Conservation (phyloP, 2,888 invertebrate species). For the Strigamia crassipes region DNA sequence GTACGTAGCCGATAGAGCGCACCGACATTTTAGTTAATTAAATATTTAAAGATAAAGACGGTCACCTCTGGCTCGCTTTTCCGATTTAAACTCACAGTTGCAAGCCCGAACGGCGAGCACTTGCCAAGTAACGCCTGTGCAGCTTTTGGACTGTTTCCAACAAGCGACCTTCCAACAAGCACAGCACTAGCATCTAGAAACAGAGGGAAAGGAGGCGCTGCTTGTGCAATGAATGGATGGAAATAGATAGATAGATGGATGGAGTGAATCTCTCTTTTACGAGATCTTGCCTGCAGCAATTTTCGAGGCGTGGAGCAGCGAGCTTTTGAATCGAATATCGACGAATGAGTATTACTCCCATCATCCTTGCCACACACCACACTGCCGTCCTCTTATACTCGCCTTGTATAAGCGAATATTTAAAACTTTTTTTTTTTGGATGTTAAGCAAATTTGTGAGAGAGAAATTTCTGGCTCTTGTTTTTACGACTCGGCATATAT, state of each 20-base stretch:
- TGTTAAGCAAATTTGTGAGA: constrained; percentile 31
- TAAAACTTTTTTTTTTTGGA: constrained; percentile 12
- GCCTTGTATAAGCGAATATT: constrained; percentile 15
- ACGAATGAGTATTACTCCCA: constrained; percentile 15
- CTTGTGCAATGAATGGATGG: constrained; percentile 14
- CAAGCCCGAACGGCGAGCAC: not conserved
- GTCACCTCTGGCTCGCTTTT: constrained; percentile 16
- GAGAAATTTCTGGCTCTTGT: constrained; percentile 25
- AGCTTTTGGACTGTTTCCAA: constrained; percentile 24
- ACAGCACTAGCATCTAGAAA: constrained; percentile 4
- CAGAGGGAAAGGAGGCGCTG: constrained; percentile 11
- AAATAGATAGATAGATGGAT: constrained; percentile 32
- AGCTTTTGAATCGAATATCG: constrained; percentile 33
- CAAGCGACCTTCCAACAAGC: constrained; percentile 9
- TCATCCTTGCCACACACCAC: not conserved
- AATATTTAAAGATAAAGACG: constrained; percentile 33
- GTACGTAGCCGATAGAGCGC: constrained; percentile 24
- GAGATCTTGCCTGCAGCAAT: constrained; percentile 19
- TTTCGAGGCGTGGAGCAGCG: constrained; percentile 19
- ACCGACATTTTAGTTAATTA: constrained; percentile 37
- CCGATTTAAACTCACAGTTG: not conserved
- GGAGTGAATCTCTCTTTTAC: constrained; percentile 21
- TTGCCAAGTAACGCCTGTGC: constrained; percentile 28
- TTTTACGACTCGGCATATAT: constrained; percentile 34
- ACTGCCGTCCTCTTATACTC: not conserved